Conservation (phyloP, 2,888 invertebrate genomes). For the Melieria picta region DNA sequence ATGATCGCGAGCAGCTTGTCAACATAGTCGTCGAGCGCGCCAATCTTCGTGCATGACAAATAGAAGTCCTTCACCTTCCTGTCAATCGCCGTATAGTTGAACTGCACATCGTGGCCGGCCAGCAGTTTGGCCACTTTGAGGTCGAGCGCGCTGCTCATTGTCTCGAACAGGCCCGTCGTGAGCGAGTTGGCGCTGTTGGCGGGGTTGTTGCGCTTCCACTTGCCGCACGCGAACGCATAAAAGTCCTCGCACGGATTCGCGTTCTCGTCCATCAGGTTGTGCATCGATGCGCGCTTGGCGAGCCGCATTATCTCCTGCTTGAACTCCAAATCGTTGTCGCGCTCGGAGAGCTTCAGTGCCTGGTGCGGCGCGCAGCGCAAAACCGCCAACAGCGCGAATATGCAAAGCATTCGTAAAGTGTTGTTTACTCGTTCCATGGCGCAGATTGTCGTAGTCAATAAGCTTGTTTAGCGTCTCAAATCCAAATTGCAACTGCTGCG, state of each 20-base stretch:
- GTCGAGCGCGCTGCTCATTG: conserved; percentile 48
- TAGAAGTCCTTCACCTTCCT: conserved; percentile 57
- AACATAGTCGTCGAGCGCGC: conserved; percentile 32
- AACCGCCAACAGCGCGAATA: too few relatives aligned
- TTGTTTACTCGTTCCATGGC: too few relatives aligned
- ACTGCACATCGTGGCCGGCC: conserved; percentile 24
- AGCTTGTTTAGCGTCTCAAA: conserved; percentile 26
- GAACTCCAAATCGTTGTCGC: too few relatives aligned
- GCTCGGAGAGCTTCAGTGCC: too few relatives aligned
- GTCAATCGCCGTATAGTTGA: conserved; percentile 49
- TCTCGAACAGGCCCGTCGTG: conserved; percentile 55
- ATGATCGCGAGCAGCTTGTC: conserved; percentile 47
- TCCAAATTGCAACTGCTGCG: conserved; percentile 22
- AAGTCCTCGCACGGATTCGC: conserved; percentile 58
- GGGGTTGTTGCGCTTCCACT: conserved; percentile 52
- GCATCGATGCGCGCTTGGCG: conserved; percentile 53
- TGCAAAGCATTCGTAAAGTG: too few relatives aligned
- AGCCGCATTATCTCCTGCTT: conserved; percentile 41
- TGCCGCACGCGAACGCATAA: conserved; percentile 60
- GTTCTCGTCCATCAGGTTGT: conserved; percentile 51
- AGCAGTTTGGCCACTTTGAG: conserved; percentile 50
- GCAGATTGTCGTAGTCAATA: neutral
- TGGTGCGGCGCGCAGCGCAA: too few relatives aligned
- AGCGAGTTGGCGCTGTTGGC: conserved; percentile 43
- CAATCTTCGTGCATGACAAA: conserved; percentile 51